Evolutionary conservation across 2,888 invertebrate genomes (phyloP).

Genomic region (Caradrina kadenii): DNA sequence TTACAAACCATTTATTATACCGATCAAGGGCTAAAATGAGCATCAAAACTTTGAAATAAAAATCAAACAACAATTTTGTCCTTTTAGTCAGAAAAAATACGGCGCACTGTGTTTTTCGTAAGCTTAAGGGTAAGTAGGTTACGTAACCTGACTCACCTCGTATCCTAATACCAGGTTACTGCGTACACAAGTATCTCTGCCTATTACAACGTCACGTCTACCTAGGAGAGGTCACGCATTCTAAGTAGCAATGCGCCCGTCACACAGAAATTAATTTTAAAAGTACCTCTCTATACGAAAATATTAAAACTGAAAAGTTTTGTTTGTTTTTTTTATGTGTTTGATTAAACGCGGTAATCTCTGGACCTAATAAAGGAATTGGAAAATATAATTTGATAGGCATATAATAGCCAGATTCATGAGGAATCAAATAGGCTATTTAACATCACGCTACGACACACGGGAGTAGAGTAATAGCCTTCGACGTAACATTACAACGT

Average conservation of each 20-base stretch:
- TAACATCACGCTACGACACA: no score
- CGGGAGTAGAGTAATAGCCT: no score
- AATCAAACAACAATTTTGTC: background rate
- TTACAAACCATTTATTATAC: background rate
- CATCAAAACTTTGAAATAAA: background rate
- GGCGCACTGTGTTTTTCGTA: background rate
- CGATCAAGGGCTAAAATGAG: background rate
- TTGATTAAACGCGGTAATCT: no score
- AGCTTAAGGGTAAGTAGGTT: background rate
- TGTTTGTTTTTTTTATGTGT: no score
- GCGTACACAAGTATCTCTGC: background rate
- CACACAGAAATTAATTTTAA: background rate
- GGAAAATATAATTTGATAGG: no score
- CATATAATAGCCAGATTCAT: no score
- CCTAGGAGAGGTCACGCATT: background rate
- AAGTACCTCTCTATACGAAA: background rate
- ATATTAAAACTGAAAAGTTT: no score
- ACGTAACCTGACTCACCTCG: background rate
- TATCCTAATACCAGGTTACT: background rate
- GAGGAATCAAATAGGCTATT: no score
- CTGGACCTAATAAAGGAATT: no score
- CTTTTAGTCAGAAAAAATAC: background rate
- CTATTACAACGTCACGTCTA: background rate
- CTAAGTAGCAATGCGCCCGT: background rate
- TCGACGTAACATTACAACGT: no score